Evolutionary conservation across 2,888 invertebrate genomes (phyloP).

Genomic region (Ashinkailepas kermadecensis): DNA sequence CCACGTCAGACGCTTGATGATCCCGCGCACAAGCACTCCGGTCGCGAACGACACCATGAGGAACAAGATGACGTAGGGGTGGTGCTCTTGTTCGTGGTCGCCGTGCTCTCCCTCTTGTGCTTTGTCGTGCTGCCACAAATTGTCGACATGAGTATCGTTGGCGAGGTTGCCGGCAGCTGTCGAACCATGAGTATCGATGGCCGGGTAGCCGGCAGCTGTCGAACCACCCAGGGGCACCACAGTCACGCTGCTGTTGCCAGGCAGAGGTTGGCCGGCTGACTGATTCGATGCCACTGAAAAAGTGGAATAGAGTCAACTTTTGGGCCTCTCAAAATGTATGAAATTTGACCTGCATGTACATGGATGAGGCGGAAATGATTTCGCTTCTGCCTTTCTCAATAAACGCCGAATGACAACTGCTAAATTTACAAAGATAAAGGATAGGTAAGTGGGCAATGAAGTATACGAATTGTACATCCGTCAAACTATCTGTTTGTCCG

Average conservation of each 20-base stretch:
- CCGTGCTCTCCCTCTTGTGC: too few relatives aligned
- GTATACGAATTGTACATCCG: not conserved
- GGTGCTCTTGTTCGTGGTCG: not conserved
- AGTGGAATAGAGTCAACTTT: not conserved
- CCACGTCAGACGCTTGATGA: conserved; percentile 1
- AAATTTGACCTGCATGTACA: not conserved
- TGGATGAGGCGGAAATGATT: too few relatives aligned
- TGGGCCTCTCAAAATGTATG: not conserved
- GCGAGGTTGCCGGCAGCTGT: not conserved
- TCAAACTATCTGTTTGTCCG: not conserved
- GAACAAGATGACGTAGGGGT: conserved; percentile 13
- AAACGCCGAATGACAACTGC: not conserved
- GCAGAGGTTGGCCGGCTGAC: not conserved
- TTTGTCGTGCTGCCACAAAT: not conserved
- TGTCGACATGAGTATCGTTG: not conserved
- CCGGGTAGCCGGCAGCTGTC: not conserved
- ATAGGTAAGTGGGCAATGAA: not conserved
- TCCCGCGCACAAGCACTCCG: not conserved
- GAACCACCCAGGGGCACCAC: not conserved
- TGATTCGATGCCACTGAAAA: not conserved
- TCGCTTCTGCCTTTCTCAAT: not conserved
- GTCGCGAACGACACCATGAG: conserved; percentile 15
- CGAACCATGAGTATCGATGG: not conserved
- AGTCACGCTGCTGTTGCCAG: not conserved
- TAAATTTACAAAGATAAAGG: not conserved